Evolutionary conservation across 2,113 vertebrate genomes (phyloP).

Genomic region (Pheucticus melanocephalus): DNA sequence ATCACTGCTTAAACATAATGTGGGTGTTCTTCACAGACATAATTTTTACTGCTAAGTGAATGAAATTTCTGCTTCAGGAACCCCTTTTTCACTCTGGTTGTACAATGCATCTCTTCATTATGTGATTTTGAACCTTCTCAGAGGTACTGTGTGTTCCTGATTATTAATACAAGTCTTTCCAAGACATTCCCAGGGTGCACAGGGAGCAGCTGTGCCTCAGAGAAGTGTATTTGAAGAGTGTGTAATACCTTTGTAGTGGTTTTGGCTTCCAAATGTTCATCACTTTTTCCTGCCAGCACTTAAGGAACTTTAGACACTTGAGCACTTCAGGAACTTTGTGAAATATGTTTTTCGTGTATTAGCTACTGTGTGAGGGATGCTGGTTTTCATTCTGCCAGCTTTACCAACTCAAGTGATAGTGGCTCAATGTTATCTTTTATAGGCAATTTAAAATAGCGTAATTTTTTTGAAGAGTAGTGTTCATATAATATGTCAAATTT

Average conservation of each 20-base stretch:
- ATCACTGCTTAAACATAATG: background rate
- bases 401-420: background rate
- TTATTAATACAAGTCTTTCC: background rate
- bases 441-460: background rate
- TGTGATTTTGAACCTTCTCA: background rate
- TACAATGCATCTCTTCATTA: background rate
- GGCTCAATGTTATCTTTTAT: background rate
- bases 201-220: background rate
- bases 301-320: background rate
- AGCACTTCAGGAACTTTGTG: background rate
- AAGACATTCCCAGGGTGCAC: background rate
- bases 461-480: background rate
- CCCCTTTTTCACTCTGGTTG: background rate
- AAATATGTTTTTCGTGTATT: background rate
- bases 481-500: background rate
- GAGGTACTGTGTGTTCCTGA: background rate
- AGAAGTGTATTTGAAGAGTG: background rate
- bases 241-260: background rate
- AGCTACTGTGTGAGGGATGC: background rate
- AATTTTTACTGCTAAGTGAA: background rate
- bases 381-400: background rate
- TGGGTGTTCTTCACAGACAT: background rate
- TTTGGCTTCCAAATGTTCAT: background rate
- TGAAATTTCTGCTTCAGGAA: background rate
- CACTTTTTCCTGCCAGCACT: background rate